Percentiles rank a stretch among this genome's conserved stretches.
Conservation (phyloP, 2,888 invertebrate genomes). For the Eupeodes latifasciatus region DNA sequence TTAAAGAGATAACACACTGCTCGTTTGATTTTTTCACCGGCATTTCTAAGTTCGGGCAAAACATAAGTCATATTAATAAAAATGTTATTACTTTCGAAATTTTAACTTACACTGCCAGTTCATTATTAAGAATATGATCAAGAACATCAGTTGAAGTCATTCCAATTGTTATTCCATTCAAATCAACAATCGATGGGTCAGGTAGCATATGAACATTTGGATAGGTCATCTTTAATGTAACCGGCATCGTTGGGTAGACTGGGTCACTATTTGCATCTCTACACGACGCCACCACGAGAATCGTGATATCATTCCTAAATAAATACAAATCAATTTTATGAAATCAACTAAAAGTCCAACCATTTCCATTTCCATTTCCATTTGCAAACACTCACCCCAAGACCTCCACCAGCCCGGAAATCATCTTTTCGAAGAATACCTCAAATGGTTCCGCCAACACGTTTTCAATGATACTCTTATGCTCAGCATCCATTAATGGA, state of each 20-base stretch:
- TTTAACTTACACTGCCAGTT: conserved; percentile 88
- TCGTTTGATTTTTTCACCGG: conserved; percentile 90
- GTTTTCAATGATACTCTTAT: conserved; percentile 87
- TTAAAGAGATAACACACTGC: conserved; percentile 89
- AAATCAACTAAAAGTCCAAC: conserved; percentile 9
- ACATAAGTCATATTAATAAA: neutral
- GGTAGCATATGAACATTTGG: conserved; percentile 89
- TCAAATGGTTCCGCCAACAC: conserved; percentile 89
- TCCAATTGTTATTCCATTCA: conserved; percentile 91
- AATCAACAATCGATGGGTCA: conserved; percentile 92
- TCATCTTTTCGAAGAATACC: conserved; percentile 89
- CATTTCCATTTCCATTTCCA: neutral
- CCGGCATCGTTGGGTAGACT: conserved; percentile 94
- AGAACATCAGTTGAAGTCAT: conserved; percentile 93
- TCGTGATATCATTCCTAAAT: conserved; percentile 87
- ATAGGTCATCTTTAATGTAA: conserved; percentile 85
- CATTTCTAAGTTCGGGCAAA: conserved; percentile 81
- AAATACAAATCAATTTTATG: conserved; percentile 21
- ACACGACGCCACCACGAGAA: conserved; percentile 90
- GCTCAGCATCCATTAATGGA: conserved; percentile 91
- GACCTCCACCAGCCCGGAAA: conserved; percentile 88
- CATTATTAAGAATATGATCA: conserved; percentile 92
- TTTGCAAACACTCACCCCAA: conserved; percentile 85
- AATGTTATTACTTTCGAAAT: neutral
- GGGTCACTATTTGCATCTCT: conserved; percentile 91